These are phyloP conservation scores for Odocoileus hemionus DNA, from an alignment of 2,113 vertebrate species.

Conservation along the genomic window DNA sequence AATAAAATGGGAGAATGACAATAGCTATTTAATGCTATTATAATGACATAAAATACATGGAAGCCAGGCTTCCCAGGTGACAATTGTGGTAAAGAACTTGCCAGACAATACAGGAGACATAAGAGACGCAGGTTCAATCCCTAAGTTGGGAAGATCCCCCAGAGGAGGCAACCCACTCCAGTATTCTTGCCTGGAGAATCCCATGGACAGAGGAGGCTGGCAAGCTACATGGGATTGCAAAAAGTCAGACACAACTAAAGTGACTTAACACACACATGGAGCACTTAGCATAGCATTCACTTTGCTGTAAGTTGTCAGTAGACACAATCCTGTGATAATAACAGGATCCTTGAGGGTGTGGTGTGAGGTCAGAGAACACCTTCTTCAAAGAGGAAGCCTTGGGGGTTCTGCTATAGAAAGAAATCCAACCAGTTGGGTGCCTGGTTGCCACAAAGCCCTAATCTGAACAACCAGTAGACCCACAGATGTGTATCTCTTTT, in stretches of 20 bases:
- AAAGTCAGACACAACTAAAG: not conserved
- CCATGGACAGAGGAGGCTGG: not conserved
- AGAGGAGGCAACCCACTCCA: not conserved
- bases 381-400: not conserved
- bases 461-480: not conserved
- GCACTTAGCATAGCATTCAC: not conserved
- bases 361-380: not conserved
- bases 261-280: not conserved
- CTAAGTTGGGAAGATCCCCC: not conserved
- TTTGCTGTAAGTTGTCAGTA: not conserved
- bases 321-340: not conserved
- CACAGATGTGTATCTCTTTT: not conserved
- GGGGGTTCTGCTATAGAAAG: not conserved
- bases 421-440: not conserved
- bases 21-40: too few species aligned
- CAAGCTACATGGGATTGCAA: not conserved
- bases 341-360: not conserved
- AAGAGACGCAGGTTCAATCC: accelerated
- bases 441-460: not conserved
- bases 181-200: not conserved
- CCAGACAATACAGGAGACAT: not conserved
- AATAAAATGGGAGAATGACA: not conserved
- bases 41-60: not conserved
- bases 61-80: not conserved
- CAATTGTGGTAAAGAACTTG: not conserved